These are phyloP conservation scores for Hylaeus anthracinus DNA, from an alignment of 1,140 invertebrate species.

Conservation along the genomic window DNA sequence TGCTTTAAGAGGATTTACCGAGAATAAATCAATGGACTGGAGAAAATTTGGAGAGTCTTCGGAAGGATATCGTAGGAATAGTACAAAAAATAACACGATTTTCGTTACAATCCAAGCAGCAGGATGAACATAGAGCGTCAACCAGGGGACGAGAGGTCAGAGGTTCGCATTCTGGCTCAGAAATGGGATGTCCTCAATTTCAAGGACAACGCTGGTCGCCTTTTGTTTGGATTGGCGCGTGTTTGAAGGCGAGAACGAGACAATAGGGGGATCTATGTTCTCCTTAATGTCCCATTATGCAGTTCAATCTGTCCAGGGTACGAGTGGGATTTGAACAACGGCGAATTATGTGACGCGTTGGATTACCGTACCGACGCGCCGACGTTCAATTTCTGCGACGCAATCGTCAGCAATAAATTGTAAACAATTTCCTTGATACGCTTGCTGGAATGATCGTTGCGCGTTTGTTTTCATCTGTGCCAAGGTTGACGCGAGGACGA, in stretches of 20 bases:
- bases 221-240: background rate
- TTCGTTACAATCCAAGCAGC: too few species aligned
- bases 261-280: background rate
- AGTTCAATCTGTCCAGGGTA: background rate
- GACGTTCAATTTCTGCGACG: background rate
- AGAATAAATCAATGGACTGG: too few species aligned
- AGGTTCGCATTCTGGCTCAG: background rate
- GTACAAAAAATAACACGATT: too few species aligned
- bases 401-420: too few species aligned
- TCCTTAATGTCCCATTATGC: constrained; percentile 13
- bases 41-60: too few species aligned
- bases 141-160: background rate
- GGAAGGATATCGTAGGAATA: too few species aligned
- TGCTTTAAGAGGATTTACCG: too few species aligned
- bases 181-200: background rate
- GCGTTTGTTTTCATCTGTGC: background rate
- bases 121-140: too few species aligned
- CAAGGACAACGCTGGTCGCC: background rate
- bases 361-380: background rate
- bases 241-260: background rate
- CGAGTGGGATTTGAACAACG: constrained; percentile 6
- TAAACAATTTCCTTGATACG: background rate
- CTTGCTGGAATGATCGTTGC: background rate
- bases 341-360: background rate
- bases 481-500: background rate